phyloP scores from a whole-genome alignment of 2,888 invertebrate species.

The Gibbula magus region DNA sequence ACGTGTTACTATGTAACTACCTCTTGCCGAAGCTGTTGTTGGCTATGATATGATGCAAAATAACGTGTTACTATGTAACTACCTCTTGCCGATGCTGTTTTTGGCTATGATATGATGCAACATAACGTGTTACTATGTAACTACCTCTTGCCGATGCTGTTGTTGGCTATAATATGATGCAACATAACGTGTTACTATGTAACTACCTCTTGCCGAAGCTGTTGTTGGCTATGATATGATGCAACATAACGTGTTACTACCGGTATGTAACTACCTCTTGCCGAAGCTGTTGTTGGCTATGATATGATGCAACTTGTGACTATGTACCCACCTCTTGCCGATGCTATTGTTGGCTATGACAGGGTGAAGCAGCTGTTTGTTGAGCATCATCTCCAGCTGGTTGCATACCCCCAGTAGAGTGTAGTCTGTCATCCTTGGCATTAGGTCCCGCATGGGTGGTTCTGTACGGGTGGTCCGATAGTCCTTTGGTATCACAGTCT shows the following conservation, averaged over 20 bases:
- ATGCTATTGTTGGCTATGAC: conserved; percentile 53
- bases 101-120: conserved; percentile 61
- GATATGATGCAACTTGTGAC: no score
- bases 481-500: neutral
- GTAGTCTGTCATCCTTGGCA: conserved; percentile 54
- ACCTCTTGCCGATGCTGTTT: conserved; percentile 52
- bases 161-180: no score
- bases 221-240: no score
- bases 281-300: no score
- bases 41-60: conserved; percentile 62
- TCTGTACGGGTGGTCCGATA: neutral
- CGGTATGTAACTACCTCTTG: no score
- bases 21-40: conserved; percentile 51
- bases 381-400: conserved; percentile 69
- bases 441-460: neutral
- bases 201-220: no score
- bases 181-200: no score
- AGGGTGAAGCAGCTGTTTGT: conserved; percentile 63
- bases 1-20: conserved; percentile 34
- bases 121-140: no score
- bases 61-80: neutral
- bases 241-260: neutral
- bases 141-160: no score
- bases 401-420: conserved; percentile 69
- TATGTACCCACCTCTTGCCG: conserved; percentile 46